Conservation (phyloP, 2,113 vertebrate species). For the Thinocorus orbignyianus region DNA sequence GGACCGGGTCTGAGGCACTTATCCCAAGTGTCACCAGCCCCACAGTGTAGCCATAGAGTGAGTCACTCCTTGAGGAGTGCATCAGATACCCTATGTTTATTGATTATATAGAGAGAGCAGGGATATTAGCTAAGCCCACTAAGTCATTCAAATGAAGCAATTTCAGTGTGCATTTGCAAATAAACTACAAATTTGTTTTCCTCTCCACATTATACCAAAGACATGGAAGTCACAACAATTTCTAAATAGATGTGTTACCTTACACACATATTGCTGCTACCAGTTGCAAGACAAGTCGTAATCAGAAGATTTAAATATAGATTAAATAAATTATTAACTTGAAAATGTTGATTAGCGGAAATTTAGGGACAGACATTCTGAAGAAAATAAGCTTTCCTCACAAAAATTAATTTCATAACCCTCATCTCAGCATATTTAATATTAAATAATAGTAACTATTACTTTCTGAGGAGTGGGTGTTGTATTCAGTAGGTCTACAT, state of each 20-base stretch:
- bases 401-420: background rate
- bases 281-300: background rate
- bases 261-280: background rate
- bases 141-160: background rate
- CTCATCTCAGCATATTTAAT: background rate
- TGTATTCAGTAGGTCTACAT: accelerated
- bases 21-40: background rate
- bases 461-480: background rate
- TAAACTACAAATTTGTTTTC: background rate
- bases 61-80: background rate
- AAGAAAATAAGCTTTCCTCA: background rate
- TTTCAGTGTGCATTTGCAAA: background rate
- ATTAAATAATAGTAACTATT: background rate
- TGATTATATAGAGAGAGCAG: background rate
- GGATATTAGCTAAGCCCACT: background rate
- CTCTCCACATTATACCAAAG: background rate
- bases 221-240: background rate
- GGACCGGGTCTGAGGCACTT: background rate
- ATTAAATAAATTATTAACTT: background rate
- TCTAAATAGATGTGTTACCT: background rate
- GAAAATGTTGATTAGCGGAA: background rate
- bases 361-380: background rate
- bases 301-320: background rate
- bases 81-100: background rate
- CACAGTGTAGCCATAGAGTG: accelerated